Evolutionary conservation across 2,797 vertebrate species (phyloP).

Genomic region (Natrix natrix): DNA sequence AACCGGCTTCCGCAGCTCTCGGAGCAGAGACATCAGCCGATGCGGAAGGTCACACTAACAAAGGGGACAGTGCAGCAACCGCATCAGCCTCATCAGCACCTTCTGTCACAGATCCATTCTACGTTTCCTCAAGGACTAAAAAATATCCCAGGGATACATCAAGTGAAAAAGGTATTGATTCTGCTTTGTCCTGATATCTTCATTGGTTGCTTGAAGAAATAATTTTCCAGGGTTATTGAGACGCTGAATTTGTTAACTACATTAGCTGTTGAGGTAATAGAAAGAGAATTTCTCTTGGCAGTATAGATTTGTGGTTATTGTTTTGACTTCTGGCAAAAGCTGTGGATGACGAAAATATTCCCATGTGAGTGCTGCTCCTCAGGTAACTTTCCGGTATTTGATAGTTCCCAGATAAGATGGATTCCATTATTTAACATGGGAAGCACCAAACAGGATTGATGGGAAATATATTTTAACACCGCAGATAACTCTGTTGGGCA

Average conservation of each 20-base stretch:
- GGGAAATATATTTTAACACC: neutral
- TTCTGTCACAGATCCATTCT: conserved; percentile 65
- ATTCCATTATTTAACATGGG: neutral
- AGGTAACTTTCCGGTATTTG: neutral
- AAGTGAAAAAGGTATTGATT: conserved; percentile 71
- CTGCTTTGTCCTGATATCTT: conserved; percentile 31
- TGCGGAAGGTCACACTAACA: conserved; percentile 89
- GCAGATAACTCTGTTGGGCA: neutral
- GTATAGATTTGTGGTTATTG: conserved; percentile 23
- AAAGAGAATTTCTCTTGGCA: conserved; percentile 6
- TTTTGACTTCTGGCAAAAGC: conserved; percentile 41
- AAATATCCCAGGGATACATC: conserved; percentile 77
- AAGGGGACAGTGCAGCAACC: conserved; percentile 72
- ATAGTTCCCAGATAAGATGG: neutral
- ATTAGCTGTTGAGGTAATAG: neutral
- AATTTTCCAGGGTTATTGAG: neutral
- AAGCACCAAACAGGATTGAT: neutral
- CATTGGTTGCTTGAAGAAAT: conserved; percentile 32
- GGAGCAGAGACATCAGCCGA: conserved; percentile 74
- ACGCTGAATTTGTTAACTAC: neutral
- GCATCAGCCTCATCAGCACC: conserved; percentile 71
- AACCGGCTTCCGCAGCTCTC: conserved; percentile 71
- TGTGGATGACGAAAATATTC: conserved; percentile 34
- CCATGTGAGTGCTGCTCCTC: conserved; percentile 30
- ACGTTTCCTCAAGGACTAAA: conserved; percentile 73